Conservation (phyloP, 2,888 invertebrate genomes). For the Petrophora chlorosata region DNA sequence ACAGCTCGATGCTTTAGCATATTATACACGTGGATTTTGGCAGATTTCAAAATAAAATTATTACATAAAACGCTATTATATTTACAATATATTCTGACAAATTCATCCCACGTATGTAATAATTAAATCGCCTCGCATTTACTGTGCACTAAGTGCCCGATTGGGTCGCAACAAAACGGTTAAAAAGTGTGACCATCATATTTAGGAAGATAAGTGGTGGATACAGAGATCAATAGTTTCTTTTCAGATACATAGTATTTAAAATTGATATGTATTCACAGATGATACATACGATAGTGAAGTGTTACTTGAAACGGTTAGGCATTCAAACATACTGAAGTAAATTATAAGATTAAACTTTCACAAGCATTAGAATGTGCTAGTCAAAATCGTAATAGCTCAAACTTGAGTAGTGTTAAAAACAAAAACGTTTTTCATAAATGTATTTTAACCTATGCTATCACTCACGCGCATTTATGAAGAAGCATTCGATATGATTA, state of each 20-base stretch:
- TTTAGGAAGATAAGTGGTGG: slow-evolving; percentile 38
- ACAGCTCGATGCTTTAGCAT: slow-evolving; percentile 74
- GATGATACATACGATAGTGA: slow-evolving; percentile 45
- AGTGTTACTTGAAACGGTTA: slow-evolving; percentile 35
- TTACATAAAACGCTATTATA: slow-evolving; percentile 75
- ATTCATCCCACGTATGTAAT: slow-evolving; percentile 73
- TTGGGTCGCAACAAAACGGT: neutral
- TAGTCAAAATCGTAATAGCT: slow-evolving; percentile 17
- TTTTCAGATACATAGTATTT: slow-evolving; percentile 59
- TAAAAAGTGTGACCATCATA: slow-evolving; percentile 58
- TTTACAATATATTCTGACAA: slow-evolving; percentile 80
- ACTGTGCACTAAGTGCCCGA: slow-evolving; percentile 54
- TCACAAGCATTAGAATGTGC: slow-evolving; percentile 22
- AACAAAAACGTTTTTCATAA: no score
- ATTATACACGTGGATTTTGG: slow-evolving; percentile 77
- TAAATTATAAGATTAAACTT: slow-evolving; percentile 11
- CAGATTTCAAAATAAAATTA: slow-evolving; percentile 75
- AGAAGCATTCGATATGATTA: slow-evolving; percentile 11
- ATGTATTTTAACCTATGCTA: no score
- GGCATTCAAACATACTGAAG: slow-evolving; percentile 23
- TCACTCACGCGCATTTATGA: neutral
- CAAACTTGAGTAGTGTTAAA: no score
- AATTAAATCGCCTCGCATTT: slow-evolving; percentile 64
- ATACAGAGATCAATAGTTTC: slow-evolving; percentile 63
- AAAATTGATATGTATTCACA: slow-evolving; percentile 72